These are phyloP conservation scores for Ellobium chinense DNA, from an alignment of 2,888 invertebrate genomes.

Conservation along the genomic window DNA sequence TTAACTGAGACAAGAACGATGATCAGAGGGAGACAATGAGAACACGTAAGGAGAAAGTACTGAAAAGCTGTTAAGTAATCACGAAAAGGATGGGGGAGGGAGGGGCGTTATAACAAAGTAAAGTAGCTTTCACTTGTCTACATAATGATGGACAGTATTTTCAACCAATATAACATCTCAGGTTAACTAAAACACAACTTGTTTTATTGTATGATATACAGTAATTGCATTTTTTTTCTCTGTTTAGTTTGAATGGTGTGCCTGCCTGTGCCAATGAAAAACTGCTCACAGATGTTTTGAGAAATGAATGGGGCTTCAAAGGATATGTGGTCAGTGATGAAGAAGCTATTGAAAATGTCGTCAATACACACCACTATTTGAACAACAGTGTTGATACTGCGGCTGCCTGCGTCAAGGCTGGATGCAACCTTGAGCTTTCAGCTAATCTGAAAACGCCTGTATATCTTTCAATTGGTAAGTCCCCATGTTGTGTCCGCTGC, in stretches of 20 bases:
- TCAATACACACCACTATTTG: constrained; percentile 65
- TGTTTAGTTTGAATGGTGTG: constrained; percentile 63
- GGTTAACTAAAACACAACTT: no score
- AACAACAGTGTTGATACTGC: constrained; percentile 65
- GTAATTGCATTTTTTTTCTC: no score
- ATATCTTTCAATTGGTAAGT: constrained; percentile 45
- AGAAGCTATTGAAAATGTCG: constrained; percentile 72
- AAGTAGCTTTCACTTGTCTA: no score
- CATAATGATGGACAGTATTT: no score
- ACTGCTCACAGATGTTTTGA: constrained; percentile 70
- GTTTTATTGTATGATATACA: no score
- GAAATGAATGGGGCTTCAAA: constrained; percentile 71
- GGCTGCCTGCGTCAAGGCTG: constrained; percentile 69
- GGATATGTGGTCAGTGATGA: constrained; percentile 76
- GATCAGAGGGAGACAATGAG: no score
- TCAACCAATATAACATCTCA: no score
- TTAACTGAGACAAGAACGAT: no score
- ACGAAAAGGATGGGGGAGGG: no score
- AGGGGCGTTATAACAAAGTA: no score
- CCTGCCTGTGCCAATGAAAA: constrained; percentile 74
- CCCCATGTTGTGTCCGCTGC: not conserved
- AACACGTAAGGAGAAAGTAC: no score
- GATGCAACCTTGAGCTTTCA: constrained; percentile 68
- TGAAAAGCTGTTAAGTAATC: no score
- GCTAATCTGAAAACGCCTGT: constrained; percentile 38